Base-by-base conservation (phyloP, 2,888 invertebrate species). In the Cabera pusaria region DNA sequence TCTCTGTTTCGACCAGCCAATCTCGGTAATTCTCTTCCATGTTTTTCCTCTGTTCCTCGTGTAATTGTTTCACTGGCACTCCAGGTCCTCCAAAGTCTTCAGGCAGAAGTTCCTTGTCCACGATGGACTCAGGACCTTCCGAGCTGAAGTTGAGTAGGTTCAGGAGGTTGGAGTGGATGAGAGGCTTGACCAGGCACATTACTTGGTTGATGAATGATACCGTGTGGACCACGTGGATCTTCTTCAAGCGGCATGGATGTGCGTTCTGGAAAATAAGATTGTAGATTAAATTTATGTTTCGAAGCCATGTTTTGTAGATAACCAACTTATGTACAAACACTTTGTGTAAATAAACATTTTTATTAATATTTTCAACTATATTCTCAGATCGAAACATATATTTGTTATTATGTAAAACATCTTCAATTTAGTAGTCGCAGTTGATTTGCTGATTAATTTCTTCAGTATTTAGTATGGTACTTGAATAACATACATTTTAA, bases 181-280 rank as follows among this genome's bases (percentile, higher is more conserved):
- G 81, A 0, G 93, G 93, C 44, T 92, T 90, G 3, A 93, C 82
- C 22, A 93, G 85, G 32, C 92, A 89, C 92, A 93, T 92, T 9
- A 93, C 90, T 71, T 93, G 93, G 66, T 93, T 92, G 56, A 93
- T 92, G 79, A 92, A 93, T 25, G 91, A 91, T 3, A 92, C 92
- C 0, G 93, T 91, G 64, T 93, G 92, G 22, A 93, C 87, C 0
- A 93, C 90, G 68, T 93, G 93, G 56, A 93, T 90, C 59, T 90
- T 91, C 73, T 92, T 93, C 7, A 93, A 81, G 37, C 93, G 90
- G 27, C 91, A 91, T 0, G 93, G 93, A 64, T 93, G 93, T 0
- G 92, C 93, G 61, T 92, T 93, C 92, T 92, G 76, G 8, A 36
- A 47, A 10, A 8, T 0, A 14, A 5, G 4, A 18, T 14, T 5